Evolutionary conservation across 2,888 invertebrate species (phyloP).

Genomic region (Hemicrepidius hirtus): DNA sequence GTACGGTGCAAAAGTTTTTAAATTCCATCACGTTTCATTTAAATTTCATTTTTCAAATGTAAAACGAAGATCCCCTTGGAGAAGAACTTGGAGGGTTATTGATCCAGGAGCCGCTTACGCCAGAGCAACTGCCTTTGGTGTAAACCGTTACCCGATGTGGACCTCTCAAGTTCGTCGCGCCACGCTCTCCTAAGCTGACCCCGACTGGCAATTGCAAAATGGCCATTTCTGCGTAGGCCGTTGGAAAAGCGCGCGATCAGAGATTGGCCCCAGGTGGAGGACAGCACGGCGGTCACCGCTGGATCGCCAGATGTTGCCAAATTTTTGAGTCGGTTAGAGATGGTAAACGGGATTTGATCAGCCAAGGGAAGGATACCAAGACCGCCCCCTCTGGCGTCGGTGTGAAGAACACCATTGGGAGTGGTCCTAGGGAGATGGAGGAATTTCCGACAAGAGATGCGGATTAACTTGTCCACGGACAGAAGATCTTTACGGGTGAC

Average conservation of each 20-base stretch:
- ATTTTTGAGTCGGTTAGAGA: neutral
- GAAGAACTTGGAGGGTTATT: conserved; percentile 49
- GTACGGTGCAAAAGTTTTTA: too few relatives aligned
- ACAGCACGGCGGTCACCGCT: neutral
- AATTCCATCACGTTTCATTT: too few relatives aligned
- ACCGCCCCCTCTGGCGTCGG: conserved; percentile 24
- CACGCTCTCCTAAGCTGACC: neutral
- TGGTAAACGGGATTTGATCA: neutral
- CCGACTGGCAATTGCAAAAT: neutral
- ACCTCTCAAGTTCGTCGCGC: conserved; percentile 41
- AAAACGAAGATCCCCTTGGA: too few relatives aligned
- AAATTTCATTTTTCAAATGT: too few relatives aligned
- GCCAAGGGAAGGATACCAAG: neutral
- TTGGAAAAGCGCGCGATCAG: neutral
- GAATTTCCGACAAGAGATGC: neutral
- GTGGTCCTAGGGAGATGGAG: conserved; percentile 26
- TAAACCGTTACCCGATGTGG: conserved; percentile 39
- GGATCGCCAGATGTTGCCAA: neutral
- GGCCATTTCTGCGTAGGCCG: neutral
- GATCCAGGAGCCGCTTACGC: conserved; percentile 38
- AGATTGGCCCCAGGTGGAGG: neutral
- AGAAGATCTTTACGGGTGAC: neutral
- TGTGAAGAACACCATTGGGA: conserved; percentile 23
- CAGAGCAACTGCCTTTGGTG: conserved; percentile 15
- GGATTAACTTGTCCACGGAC: neutral